Evolutionary conservation across 2,888 invertebrate species (phyloP).

Genomic region (Aphidius colemani): DNA sequence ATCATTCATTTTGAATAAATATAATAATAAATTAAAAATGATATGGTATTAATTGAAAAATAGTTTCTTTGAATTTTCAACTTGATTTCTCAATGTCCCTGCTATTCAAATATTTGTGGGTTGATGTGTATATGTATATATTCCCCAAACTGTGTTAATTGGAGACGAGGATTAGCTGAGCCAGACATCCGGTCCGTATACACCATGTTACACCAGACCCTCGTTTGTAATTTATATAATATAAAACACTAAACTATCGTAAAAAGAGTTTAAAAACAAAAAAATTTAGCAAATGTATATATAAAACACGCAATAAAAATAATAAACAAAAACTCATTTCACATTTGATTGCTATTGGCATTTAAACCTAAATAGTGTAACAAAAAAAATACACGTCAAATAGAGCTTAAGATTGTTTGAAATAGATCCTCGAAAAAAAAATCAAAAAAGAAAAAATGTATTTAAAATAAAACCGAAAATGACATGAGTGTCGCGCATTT

Average conservation of each 20-base stretch:
- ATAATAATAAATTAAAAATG: too few relatives aligned
- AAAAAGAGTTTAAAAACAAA: conserved; percentile 12
- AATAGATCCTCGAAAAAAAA: conserved; percentile 1
- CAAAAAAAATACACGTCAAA: conserved; percentile 25
- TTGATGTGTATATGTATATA: too few relatives aligned
- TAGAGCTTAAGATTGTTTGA: conserved; percentile 26
- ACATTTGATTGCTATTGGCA: conserved; percentile 14
- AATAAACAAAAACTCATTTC: conserved; percentile 20
- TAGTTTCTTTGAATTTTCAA: too few relatives aligned
- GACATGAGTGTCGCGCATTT: conserved; percentile 55
- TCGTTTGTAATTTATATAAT: conserved; percentile 6
- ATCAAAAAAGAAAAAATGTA: conserved; percentile 10
- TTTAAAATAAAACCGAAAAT: conserved; percentile 27
- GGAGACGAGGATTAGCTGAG: conserved; percentile 38
- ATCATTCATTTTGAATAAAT: too few relatives aligned
- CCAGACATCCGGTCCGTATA: conserved; percentile 34
- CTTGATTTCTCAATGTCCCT: too few relatives aligned
- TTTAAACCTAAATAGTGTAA: conserved; percentile 4
- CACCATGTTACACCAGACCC: not conserved
- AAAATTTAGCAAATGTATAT: not conserved
- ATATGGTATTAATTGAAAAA: too few relatives aligned
- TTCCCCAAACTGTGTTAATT: conserved; percentile 34
- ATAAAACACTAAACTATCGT: conserved; percentile 11
- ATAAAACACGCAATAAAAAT: conserved; percentile 17
- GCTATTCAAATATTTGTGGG: too few relatives aligned